Base-by-base conservation (phyloP, 2,888 invertebrate species). In the Cerastoderma edule region DNA sequence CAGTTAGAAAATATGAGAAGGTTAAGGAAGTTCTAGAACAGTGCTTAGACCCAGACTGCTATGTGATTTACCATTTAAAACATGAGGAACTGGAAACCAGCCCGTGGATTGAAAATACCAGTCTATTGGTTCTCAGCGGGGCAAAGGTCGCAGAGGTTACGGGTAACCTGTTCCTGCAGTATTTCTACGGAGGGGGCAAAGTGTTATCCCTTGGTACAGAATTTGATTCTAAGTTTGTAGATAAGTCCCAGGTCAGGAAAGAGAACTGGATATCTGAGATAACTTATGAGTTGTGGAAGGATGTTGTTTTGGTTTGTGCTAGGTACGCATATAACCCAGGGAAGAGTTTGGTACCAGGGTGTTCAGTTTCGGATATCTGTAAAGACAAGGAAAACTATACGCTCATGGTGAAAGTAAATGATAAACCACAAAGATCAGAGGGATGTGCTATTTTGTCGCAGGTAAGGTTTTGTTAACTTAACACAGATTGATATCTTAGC, bases 101-200 rank as follows among this genome's bases (percentile, higher is more conserved):
- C 0, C 92, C 92, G 6, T 92, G 92, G 92, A 77, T 76, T 30
- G 90, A 91, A 19, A 92, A 92, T 81, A 83, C 89, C 4, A 84
- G 85, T 16, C 72, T 91, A 39, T 78, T 92, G 5, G 79, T 92
- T 6, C 75, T 92, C 6, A 83, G 88, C n/a, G 82, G 85, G 27
- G 86, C 89, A 16, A 88, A 86, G 50, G 83, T 88, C 35, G 85
- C 87, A 56, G 81, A 87, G 22, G 88, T 87, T 13, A 79, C 85
- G 3, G 87, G 87, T 54, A 72, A 86, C 16, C 67, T 67, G 1
- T 89, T 91, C 72, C 60, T 87, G 24, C 69, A 84, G 30, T 91
- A 87, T 77, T 89, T 89, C 69, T 69, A 83, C 33, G 77, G 80
- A 6, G 89, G 90, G 5, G 88, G 89, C 8, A 82, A 78, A 46